These are phyloP conservation scores for Onychostruthus taczanowskii DNA, from an alignment of 2,113 vertebrate genomes.

Conservation along the genomic window DNA sequence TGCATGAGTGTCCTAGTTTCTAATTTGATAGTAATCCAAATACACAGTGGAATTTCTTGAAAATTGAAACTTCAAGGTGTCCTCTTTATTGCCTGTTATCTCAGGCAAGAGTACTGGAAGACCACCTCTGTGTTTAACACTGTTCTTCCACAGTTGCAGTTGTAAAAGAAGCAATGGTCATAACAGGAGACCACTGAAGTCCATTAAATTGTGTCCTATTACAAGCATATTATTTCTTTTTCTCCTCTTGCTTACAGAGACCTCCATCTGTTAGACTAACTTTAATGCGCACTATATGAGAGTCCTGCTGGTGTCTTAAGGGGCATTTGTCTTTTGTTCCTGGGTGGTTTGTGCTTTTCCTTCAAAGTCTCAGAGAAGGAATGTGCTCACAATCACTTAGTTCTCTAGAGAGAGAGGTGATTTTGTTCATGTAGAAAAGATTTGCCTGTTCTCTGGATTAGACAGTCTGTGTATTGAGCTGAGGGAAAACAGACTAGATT, in stretches of 20 bases:
- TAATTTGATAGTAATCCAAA: constrained; percentile 57
- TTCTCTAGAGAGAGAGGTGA: background rate
- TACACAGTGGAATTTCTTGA: constrained; percentile 51
- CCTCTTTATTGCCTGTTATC: constrained; percentile 48
- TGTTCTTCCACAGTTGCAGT: background rate
- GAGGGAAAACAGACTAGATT: background rate
- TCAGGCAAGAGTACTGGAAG: constrained; percentile 24
- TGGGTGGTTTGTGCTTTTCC: constrained; percentile 13
- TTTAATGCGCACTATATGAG: background rate
- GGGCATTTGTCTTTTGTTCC: constrained; percentile 18
- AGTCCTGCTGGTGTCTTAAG: constrained; percentile 23
- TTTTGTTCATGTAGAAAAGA: background rate
- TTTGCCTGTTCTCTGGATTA: background rate
- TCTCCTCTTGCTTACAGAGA: constrained; percentile 27
- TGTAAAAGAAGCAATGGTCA: background rate
- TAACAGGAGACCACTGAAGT: constrained; percentile 23
- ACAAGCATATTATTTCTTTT: background rate
- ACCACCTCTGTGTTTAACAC: constrained; percentile 39
- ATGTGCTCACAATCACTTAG: background rate
- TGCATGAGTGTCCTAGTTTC: constrained; percentile 42
- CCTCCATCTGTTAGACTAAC: constrained; percentile 24
- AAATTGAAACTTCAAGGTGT: constrained; percentile 60
- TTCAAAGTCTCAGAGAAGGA: constrained; percentile 2
- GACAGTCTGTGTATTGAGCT: background rate
- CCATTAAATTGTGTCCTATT: constrained; percentile 38